These are phyloP conservation scores for Patella ulyssiponensis DNA, from an alignment of 2,888 invertebrate species.

Conservation along the genomic window DNA sequence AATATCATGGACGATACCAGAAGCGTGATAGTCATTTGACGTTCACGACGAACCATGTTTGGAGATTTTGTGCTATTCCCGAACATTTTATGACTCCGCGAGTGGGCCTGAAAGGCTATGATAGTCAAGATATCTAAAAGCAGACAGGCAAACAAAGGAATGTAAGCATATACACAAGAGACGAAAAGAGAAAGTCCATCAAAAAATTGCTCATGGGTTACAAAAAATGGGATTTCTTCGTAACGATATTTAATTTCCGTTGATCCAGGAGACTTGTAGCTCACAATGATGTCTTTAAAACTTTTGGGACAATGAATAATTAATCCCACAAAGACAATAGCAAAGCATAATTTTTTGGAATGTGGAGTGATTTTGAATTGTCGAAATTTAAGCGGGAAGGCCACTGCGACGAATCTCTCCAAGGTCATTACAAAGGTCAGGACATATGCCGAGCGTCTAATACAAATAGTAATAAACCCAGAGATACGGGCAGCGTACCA, in stretches of 20 bases:
- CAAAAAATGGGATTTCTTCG: not conserved
- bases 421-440: not conserved
- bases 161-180: not conserved
- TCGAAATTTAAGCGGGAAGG: not conserved
- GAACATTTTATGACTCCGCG: not conserved
- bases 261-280: not conserved
- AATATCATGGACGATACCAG: not conserved
- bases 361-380: not conserved
- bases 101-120: not conserved
- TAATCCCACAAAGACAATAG: not conserved
- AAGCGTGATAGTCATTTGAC: not conserved
- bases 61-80: no score
- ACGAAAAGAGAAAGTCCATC: not conserved
- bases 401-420: not conserved
- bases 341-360: not conserved
- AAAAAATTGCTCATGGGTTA: not conserved
- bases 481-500: not conserved
- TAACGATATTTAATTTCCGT: not conserved
- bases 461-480: not conserved
- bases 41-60: not conserved
- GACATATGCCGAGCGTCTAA: not conserved
- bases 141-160: constrained; percentile 3
- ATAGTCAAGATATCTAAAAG: not conserved
- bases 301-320: not conserved
- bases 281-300: not conserved